Percentiles rank a stretch among this genome's conserved stretches.
Evolutionary conservation across 2,888 invertebrate genomes (phyloP).

Genomic region (Incurvaria masculella): DNA sequence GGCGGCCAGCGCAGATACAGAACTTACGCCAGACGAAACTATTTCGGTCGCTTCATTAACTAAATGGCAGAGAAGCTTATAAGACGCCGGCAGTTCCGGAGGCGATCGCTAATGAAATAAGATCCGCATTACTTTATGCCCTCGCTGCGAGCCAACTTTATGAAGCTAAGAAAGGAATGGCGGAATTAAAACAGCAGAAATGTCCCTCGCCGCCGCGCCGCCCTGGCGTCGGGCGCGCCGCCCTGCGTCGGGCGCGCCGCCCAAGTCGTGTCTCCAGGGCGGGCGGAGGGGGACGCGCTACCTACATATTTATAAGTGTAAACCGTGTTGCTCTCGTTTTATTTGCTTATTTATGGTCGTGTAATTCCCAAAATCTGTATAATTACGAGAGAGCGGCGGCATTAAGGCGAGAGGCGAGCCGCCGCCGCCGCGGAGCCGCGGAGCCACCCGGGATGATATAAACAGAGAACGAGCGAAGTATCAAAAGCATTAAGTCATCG

Average conservation of each 20-base stretch:
- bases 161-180: slow-evolving; percentile 33
- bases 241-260: too few relatives aligned
- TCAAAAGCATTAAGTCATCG: neutral
- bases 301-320: neutral
- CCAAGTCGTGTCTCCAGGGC: too few relatives aligned
- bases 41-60: slow-evolving; percentile 19
- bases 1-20: neutral
- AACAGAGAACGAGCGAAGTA: neutral
- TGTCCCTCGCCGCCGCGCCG: slow-evolving; percentile 27
- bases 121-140: slow-evolving; percentile 26
- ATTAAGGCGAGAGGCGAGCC: neutral
- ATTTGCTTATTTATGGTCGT: slow-evolving; percentile 54
- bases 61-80: slow-evolving; percentile 38
- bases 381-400: slow-evolving; percentile 30
- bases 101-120: slow-evolving; percentile 53
- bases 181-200: slow-evolving; percentile 56
- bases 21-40: neutral
- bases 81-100: slow-evolving; percentile 14
- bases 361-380: slow-evolving; percentile 55
- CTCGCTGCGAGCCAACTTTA: slow-evolving; percentile 30
- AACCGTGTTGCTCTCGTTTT: slow-evolving; percentile 23
- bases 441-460: neutral
- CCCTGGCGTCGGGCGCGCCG: too few relatives aligned
- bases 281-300: neutral
- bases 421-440: neutral